A percentile compares a stretch with the other conserved stretches of the same genome.
phyloP scores from a whole-genome alignment of 2,113 vertebrate genomes.

The Rhinoptilus africanus region DNA sequence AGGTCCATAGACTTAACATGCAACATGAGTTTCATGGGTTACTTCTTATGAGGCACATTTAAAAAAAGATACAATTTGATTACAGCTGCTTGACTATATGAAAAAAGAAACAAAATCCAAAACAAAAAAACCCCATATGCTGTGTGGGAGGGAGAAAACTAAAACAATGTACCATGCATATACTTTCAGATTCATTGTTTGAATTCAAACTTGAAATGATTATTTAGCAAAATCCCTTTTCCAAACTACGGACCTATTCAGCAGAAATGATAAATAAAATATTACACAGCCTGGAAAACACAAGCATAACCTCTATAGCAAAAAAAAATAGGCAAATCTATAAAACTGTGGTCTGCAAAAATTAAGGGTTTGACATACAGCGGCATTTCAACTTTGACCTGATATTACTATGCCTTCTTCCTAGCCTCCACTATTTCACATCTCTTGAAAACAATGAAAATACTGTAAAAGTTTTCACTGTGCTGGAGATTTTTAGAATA shows the following conservation, averaged over 20 bases:
- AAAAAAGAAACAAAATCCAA: not conserved
- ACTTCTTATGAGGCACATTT: slow-evolving; percentile 17
- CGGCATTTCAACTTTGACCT: not conserved
- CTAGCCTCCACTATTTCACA: not conserved
- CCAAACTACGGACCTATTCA: slow-evolving; percentile 68
- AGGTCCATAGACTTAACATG: slow-evolving; percentile 50
- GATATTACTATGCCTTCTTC: not conserved
- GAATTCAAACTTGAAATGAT: slow-evolving; percentile 45
- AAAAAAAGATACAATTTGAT: slow-evolving; percentile 25
- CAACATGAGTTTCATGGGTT: slow-evolving; percentile 52
- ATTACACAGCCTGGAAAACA: not conserved
- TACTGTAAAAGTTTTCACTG: not conserved
- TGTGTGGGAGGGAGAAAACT: not conserved
- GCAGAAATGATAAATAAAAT: slow-evolving; percentile 59
- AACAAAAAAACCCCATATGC: not conserved
- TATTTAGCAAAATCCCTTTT: slow-evolving; percentile 32
- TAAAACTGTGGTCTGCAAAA: not conserved
- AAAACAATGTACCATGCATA: slow-evolving; percentile 55
- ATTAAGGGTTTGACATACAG: not conserved
- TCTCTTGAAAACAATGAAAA: not conserved
- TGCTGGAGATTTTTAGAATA: not conserved
- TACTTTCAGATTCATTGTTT: slow-evolving; percentile 55
- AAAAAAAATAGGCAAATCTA: not conserved
- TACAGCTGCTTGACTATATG: slow-evolving; percentile 32
- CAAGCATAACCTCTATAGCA: not conserved